phyloP scores from a whole-genome alignment of 2,113 vertebrate genomes.

The Sarotherodon lohbergeri region DNA sequence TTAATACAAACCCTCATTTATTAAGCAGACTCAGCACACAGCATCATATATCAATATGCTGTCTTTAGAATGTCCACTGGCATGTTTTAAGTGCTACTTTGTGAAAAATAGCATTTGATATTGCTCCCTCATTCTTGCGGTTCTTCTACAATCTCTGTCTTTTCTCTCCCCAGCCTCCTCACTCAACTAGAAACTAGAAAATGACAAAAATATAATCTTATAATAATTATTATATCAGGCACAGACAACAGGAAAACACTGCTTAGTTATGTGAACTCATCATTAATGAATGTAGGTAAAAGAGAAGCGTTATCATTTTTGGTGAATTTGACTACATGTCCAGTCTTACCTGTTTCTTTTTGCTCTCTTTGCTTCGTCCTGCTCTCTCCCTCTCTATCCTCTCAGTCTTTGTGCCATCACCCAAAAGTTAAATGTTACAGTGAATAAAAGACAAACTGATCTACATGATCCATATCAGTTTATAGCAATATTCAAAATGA shows the following conservation, averaged over 20 bases:
- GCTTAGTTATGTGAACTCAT: neutral
- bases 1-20: neutral
- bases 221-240: rapidly evolving
- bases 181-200: neutral
- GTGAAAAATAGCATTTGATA: neutral
- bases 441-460: neutral
- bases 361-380: neutral
- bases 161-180: rapidly evolving
- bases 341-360: neutral
- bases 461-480: neutral
- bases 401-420: neutral
- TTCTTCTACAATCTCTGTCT: neutral
- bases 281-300: rapidly evolving
- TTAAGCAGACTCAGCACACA: neutral
- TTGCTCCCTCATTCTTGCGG: neutral
- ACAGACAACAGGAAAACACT: rapidly evolving
- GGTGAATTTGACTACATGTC: neutral
- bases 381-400: neutral
- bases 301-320: rapidly evolving
- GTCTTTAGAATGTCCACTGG: neutral
- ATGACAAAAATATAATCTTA: neutral
- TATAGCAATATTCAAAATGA: neutral
- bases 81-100: neutral
- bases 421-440: neutral
- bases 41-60: neutral